Base-by-base conservation (phyloP, 2,113 vertebrate species). In the Saguinus imperator region DNA sequence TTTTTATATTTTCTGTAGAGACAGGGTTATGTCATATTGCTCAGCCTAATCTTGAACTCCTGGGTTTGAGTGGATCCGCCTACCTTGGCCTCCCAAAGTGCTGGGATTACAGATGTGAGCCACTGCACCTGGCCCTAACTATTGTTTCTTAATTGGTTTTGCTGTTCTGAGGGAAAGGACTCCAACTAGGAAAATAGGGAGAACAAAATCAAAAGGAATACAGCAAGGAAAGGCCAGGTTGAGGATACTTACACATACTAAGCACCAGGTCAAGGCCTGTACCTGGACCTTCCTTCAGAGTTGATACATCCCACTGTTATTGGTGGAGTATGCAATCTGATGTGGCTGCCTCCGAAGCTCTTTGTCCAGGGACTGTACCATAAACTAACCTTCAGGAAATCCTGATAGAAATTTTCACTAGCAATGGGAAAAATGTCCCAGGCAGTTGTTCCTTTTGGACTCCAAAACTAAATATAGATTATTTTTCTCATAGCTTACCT, bases 401-500 rank as follows among this genome's bases (percentile, higher is more conserved):
- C 16, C 7, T 21, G 76, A 81, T 1, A 70, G 35, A 13, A 88
- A 61, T 68, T 70, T 91, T 93, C 70, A 73, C 25, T 76, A 92
- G 79, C 72, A 85, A 84, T 97, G 96, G 58, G 40, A 18, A 12
- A 82, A 94, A 80, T 13, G 58, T 55, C 16, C 83, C 25, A 87
- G 17, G 87, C 32, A 72, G 25, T 5, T 43, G 14, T 32, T 85
- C n/a, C 66, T 89, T 76, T 95, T 79, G 88, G 25, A 70, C 6
- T 80, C 48, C 17, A 72, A 91, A 90, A 32, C 48, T 81, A 75
- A 13, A 57, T 6, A n/a, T 35, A 32, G 17, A 32, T 6, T 82
- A 27, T 23, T 96, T 73, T 90, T 73, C 35, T 40, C 10, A 2
- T 72, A 96, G 96, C 99, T 97, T 64, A 99, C 99, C 99, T 96